Evolutionary conservation across 1,140 invertebrate species (phyloP).

Genomic region (Drosophila parabipectinata): DNA sequence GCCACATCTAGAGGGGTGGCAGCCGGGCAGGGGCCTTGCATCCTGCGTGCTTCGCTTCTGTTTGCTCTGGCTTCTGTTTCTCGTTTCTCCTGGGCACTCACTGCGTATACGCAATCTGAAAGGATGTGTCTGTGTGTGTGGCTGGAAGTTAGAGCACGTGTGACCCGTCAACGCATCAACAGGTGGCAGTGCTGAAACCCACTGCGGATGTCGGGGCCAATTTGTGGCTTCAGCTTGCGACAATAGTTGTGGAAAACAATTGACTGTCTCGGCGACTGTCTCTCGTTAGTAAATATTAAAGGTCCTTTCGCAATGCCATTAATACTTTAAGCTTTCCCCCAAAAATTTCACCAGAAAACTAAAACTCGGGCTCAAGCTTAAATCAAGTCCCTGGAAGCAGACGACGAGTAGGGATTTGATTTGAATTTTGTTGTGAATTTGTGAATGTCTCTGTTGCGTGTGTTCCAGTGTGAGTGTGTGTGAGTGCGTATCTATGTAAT

Average conservation of each 20-base stretch:
- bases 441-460: conserved; percentile 37
- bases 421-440: conserved; percentile 73
- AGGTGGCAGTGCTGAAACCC: conserved; percentile 40
- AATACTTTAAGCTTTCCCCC: conserved; percentile 23
- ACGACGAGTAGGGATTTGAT: conserved; percentile 40
- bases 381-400: neutral
- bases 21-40: conserved; percentile 3
- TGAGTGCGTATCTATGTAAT: conserved; percentile 55
- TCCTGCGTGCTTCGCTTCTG: conserved; percentile 36
- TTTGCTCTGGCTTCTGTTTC: conserved; percentile 38
- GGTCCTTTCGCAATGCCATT: neutral
- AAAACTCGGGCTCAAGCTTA: conserved; percentile 13
- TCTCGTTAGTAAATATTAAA: conserved; percentile 30
- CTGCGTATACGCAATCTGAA: conserved; percentile 63
- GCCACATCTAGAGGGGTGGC: conserved; percentile 22
- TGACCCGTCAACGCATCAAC: conserved; percentile 50
- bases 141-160: conserved; percentile 1
- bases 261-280: conserved; percentile 18
- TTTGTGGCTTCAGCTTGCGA: conserved; percentile 44
- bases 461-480: conserved; percentile 13
- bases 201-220: conserved; percentile 37
- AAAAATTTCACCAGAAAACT: neutral
- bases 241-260: conserved; percentile 24
- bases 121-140: neutral
- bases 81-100: conserved; percentile 36